A percentile compares a stretch with the other conserved stretches of the same genome.
Evolutionary conservation across 2,888 invertebrate genomes (phyloP).

Genomic region (Noctua janthina): DNA sequence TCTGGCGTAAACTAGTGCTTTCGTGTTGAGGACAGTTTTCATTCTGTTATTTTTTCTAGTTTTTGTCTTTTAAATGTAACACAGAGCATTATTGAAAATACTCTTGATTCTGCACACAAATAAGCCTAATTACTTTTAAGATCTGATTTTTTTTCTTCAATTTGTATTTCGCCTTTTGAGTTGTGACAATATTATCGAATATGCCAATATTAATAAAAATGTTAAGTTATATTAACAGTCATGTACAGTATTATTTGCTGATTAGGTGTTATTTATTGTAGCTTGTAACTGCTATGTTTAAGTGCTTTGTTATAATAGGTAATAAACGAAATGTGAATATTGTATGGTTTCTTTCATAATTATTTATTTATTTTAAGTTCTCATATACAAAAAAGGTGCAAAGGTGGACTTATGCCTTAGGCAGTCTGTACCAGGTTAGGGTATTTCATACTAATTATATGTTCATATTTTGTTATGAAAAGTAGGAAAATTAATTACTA

Average conservation of each 20-base stretch:
- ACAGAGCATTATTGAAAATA: not conserved
- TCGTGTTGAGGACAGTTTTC: not conserved
- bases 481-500: no score
- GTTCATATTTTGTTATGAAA: no score
- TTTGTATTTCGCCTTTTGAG: slow-evolving; percentile 23
- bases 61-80: not conserved
- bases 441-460: no score
- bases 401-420: not conserved
- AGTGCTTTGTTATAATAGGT: slow-evolving; percentile 88
- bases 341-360: slow-evolving; percentile 21
- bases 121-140: not conserved
- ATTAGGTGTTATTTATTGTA: slow-evolving; percentile 89
- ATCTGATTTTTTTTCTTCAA: slow-evolving; percentile 1
- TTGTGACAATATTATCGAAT: slow-evolving; percentile 50
- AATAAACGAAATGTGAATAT: slow-evolving; percentile 76
- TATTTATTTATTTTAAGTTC: not conserved
- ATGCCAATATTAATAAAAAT: slow-evolving; percentile 65
- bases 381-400: not conserved
- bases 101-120: not conserved
- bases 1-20: not conserved
- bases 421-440: not conserved
- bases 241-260: slow-evolving; percentile 91
- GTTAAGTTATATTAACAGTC: slow-evolving; percentile 88
- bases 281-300: slow-evolving; percentile 84
- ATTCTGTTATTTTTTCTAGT: not conserved